These are phyloP conservation scores for Acronicta aceris DNA, from an alignment of 2,888 invertebrate genomes.

Conservation along the genomic window DNA sequence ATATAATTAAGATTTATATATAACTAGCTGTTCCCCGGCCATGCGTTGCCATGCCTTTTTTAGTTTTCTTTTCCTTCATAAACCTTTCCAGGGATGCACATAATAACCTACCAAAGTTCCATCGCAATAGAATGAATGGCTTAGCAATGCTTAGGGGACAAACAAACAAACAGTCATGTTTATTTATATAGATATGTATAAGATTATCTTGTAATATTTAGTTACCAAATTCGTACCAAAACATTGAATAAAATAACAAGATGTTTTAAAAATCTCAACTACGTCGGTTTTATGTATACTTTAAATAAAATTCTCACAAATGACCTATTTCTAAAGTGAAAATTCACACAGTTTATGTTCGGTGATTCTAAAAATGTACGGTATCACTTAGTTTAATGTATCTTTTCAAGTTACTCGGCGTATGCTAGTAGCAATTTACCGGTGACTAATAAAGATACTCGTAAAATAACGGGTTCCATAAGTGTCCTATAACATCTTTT, in stretches of 20 bases:
- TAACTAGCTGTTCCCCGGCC: too few relatives aligned
- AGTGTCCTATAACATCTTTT: constrained; percentile 19
- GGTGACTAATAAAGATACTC: constrained; percentile 38
- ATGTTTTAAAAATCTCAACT: background rate
- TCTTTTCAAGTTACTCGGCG: constrained; percentile 24
- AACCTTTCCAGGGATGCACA: too few relatives aligned
- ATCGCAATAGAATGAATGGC: too few relatives aligned
- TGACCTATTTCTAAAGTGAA: constrained; percentile 25
- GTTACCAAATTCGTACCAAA: too few relatives aligned
- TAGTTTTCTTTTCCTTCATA: too few relatives aligned
- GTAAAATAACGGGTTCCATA: constrained; percentile 35
- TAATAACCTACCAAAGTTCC: too few relatives aligned
- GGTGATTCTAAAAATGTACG: constrained; percentile 52
- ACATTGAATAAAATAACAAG: background rate
- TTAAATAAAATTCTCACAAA: background rate
- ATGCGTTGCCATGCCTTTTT: too few relatives aligned
- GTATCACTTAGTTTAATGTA: constrained; percentile 43
- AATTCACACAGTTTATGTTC: constrained; percentile 44
- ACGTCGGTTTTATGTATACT: background rate
- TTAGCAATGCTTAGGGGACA: too few relatives aligned
- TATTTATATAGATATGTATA: too few relatives aligned
- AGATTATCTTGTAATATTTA: too few relatives aligned
- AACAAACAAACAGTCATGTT: too few relatives aligned
- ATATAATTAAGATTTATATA: too few relatives aligned
- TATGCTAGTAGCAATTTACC: constrained; percentile 41